Conservation (phyloP, 2,888 invertebrate species). For the Morpho deidamia region DNA sequence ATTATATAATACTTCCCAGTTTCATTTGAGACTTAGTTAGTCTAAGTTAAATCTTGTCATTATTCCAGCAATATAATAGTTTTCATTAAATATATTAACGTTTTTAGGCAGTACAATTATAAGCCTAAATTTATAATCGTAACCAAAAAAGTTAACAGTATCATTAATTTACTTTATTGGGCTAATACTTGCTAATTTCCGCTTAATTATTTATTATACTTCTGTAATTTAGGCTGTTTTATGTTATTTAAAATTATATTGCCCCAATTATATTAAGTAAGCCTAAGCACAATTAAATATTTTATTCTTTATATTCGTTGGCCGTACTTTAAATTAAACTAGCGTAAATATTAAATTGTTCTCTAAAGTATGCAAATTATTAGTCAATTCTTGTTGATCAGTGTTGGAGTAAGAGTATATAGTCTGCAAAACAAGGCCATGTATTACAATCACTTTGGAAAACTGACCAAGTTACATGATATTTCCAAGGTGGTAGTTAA, state of each 20-base stretch:
- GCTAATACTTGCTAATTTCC: no score
- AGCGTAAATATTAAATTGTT: neutral
- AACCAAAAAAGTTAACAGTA: no score
- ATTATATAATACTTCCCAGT: no score
- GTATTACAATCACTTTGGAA: slow-evolving; percentile 3
- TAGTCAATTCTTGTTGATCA: slow-evolving; percentile 1
- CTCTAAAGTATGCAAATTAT: slow-evolving; percentile 1
- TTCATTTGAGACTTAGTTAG: no score
- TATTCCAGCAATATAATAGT: no score
- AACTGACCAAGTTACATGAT: no score
- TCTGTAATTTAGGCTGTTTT: neutral
- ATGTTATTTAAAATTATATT: neutral
- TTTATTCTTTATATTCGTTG: neutral
- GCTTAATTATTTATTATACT: neutral
- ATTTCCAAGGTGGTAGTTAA: no score
- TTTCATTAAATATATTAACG: no score
- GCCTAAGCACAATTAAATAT: neutral
- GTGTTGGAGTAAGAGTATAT: slow-evolving; percentile 7
- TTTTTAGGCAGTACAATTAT: no score
- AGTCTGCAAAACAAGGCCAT: slow-evolving; percentile 12
- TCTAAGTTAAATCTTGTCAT: no score
- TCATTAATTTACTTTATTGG: no score
- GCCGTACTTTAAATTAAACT: neutral
- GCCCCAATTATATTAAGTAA: neutral
- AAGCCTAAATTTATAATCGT: no score